Evolutionary conservation across 2,113 vertebrate genomes (phyloP).

Genomic region (Saguinus imperator): DNA sequence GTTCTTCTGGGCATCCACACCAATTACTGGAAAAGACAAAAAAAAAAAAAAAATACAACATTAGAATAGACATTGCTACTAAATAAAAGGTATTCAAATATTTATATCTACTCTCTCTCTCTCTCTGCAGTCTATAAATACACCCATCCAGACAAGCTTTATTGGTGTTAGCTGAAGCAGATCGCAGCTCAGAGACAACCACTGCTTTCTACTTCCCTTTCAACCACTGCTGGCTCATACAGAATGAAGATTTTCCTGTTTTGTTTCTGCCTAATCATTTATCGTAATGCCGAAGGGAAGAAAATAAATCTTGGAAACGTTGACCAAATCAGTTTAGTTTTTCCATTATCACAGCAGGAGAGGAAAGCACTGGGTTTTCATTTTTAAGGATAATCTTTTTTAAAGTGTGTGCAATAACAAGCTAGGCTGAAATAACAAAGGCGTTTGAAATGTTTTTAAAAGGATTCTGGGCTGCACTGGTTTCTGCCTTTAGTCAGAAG

Average conservation of each 20-base stretch:
- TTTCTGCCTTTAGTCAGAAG: not conserved
- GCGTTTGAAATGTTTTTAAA: not conserved
- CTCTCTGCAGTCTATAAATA: conserved; percentile 68
- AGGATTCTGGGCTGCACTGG: not conserved
- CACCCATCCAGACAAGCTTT: conserved; percentile 27
- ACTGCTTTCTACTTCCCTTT: not conserved
- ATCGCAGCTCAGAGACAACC: not conserved
- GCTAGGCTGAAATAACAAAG: not conserved
- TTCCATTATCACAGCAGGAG: conserved; percentile 43
- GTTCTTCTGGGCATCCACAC: conserved; percentile 62
- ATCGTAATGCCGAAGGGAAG: not conserved
- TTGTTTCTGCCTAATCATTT: conserved; percentile 40
- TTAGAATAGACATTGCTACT: conserved; percentile 57
- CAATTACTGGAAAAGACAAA: conserved; percentile 70
- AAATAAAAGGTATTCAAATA: conserved; percentile 76
- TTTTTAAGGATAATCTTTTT: conserved; percentile 30
- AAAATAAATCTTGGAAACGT: conserved; percentile 42
- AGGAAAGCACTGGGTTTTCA: not conserved
- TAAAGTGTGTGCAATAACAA: not conserved
- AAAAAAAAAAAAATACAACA: conserved; percentile 69
- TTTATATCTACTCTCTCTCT: conserved; percentile 61
- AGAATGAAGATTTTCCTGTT: not conserved
- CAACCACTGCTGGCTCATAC: not conserved
- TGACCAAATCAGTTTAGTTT: conserved; percentile 41
- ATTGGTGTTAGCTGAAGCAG: not conserved